Evolutionary conservation across 2,113 vertebrate genomes (phyloP), one percentile per base, ranked within the genome.

Genomic region (Crocuta crocuta): DNA sequence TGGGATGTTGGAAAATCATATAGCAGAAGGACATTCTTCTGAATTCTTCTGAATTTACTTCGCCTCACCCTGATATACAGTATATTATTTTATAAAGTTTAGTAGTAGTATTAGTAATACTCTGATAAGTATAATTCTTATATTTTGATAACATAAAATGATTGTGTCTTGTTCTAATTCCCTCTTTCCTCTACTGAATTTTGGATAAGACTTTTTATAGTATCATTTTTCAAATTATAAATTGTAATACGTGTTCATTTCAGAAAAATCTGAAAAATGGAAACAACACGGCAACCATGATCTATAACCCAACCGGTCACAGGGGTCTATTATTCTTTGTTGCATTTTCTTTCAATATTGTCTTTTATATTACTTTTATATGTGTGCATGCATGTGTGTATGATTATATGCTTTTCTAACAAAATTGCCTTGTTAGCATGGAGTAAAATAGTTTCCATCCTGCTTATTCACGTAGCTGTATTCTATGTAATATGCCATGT

Each of bases 251-350:
- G 26, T 50, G 2, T 31, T 87, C 19, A 88, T 82, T 87, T 91
- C 50, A 89, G 63, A 84, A 91, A 91, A 93, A 79, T 68, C 6
- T 68, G 68, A 96, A 92, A 82, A 76, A 86, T 78, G 70, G 45
- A 58, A 83, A 71, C 13, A 58, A 45, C 73, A 53, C 15, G 24
- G 71, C 26, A 95, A 91, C 63, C 71, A 55, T 48, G 12, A 24
- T 53, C 43, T 48, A 5, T 50, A 55, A 58, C 15, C 8, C 35
- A 74, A 6, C 5, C 43, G 21, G 26, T 2, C 26, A 79, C 10
- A 45, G n/a, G 80, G 35, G 24, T 2, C 19, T 45, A 17, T 84
- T 89, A 4, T 58, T 81, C 55, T 70, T 78, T 45, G 7, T 23
- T 78, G 6, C 7, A 48, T 68, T 74, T 95, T 10, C 10, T 65